Conservation (phyloP, 2,888 invertebrate species). For the Prosapia bicincta region DNA sequence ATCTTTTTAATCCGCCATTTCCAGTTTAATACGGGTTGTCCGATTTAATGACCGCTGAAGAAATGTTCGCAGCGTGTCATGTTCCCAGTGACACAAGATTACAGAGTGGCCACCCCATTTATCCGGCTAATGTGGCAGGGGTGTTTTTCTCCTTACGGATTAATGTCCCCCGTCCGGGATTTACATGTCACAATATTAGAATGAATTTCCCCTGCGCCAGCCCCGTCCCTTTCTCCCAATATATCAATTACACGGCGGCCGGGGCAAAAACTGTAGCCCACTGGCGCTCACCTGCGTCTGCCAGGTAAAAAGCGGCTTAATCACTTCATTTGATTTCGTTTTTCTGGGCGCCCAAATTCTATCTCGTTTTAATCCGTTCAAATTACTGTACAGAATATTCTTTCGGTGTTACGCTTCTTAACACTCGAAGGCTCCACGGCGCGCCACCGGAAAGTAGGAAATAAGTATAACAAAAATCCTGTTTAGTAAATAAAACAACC, state of each 20-base stretch:
- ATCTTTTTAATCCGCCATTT: background rate
- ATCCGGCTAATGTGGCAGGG: conserved; percentile 1
- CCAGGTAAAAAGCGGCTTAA: background rate
- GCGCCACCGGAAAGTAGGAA: too few relatives aligned
- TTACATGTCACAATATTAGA: conserved; percentile 24
- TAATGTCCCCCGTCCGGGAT: conserved; percentile 18
- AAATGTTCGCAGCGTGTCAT: background rate
- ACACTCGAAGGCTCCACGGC: too few relatives aligned
- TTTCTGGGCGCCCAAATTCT: too few relatives aligned
- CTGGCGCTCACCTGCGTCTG: background rate
- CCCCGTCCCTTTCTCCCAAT: background rate
- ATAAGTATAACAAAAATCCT: too few relatives aligned
- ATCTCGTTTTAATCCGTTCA: too few relatives aligned
- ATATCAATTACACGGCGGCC: conserved; percentile 20
- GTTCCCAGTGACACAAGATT: background rate
- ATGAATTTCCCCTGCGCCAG: conserved; percentile 18
- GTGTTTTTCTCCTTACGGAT: conserved; percentile 4
- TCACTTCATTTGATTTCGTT: background rate
- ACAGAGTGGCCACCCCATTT: background rate
- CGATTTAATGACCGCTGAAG: background rate
- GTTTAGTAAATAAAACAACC: too few relatives aligned
- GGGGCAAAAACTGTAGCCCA: conserved; percentile 10
- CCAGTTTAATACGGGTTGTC: background rate
- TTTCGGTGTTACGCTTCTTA: too few relatives aligned
- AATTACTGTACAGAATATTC: too few relatives aligned